A percentile compares a stretch with the other conserved stretches of the same genome.
These are phyloP conservation scores for Notamacropus eugenii DNA, from an alignment of 2,797 vertebrate species.

Conservation along the genomic window DNA sequence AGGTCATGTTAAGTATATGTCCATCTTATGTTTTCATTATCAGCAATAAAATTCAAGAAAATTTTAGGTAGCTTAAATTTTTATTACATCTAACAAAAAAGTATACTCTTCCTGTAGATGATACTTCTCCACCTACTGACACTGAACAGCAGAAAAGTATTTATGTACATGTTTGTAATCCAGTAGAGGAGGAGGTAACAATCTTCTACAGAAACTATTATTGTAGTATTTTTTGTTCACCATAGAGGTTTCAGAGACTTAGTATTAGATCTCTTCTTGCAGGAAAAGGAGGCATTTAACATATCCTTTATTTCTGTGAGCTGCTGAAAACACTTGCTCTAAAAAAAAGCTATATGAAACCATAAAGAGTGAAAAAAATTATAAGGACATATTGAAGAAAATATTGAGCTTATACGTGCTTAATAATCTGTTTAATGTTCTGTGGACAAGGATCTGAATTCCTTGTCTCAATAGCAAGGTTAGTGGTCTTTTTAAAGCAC, in stretches of 20 bases:
- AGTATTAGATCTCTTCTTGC: background rate
- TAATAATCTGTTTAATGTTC: constrained; percentile 20
- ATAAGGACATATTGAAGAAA: constrained; percentile 35
- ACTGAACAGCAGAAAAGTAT: constrained; percentile 4
- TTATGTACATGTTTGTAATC: constrained; percentile 11
- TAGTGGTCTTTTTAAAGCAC: constrained; percentile 31
- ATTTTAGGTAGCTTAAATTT: background rate
- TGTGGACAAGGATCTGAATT: constrained; percentile 28
- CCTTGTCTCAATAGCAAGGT: constrained; percentile 46
- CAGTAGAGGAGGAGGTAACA: background rate
- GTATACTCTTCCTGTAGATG: background rate
- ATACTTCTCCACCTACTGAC: constrained; percentile 24
- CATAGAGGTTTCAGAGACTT: background rate
- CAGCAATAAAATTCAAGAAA: constrained; percentile 14
- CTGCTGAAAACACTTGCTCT: background rate
- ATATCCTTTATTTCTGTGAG: background rate
- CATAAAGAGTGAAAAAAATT: constrained; percentile 18
- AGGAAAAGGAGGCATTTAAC: background rate
- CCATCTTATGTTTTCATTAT: background rate
- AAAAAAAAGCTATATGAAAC: constrained; percentile 32
- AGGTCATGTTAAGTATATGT: constrained; percentile 3
- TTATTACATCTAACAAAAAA: constrained; percentile 36
- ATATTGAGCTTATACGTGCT: constrained; percentile 21
- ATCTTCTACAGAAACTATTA: constrained; percentile 14
- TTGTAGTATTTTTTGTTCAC: background rate